Base-by-base conservation (phyloP, 2,797 vertebrate genomes). In the Meriones psammophilus region DNA sequence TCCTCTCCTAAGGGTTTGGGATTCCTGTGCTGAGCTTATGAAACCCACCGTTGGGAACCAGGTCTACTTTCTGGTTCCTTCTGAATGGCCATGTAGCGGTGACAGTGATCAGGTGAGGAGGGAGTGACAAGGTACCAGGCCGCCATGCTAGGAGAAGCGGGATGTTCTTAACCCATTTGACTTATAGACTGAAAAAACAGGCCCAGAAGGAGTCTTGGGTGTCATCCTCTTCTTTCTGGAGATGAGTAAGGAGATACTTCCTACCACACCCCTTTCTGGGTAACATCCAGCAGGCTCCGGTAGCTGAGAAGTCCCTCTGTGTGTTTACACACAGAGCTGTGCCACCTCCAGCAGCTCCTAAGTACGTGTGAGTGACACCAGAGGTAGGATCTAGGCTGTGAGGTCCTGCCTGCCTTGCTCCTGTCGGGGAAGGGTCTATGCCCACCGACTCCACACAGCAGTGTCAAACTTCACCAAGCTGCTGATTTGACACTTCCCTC, bases 381-480 rank as follows among this genome's bases (percentile, higher is more conserved):
- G 64, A 0, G 20, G 3, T 28, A 56, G 62, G 13, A 8, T 26
- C 13, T 62, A 46, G 15, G 1, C 91, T 68, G 18, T 24, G 17
- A 68, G 7, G 30, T 30, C 4, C 62, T 12, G 20, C 39, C 3
- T 58, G 36, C 56, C 22, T 28, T 18, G 56, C 3, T 28, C 12
- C 22, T 2, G 14, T 20, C 5, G 0, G 0, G 1, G 10, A 4
- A 0, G 0, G 73, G 10, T 5, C 36, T 60, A 54, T 62, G 12
- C n/a, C n/a, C 20, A n/a, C n/a, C 26, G 12, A 30, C 33, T 39
- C 8, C 10, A 46, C 39, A 20, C 20, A 5, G 6, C 30, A 39
- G 20, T 2, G 3, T 15, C 42, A 13, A 36, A 18, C 15, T 28
- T 1, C 8, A 42, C 77, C 24, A 15, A 1, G 8, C 0, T 3